A percentile compares a stretch with the other conserved stretches of the same genome.
Conservation (phyloP, 2,797 vertebrate species). For the Euthynnus affinis region DNA sequence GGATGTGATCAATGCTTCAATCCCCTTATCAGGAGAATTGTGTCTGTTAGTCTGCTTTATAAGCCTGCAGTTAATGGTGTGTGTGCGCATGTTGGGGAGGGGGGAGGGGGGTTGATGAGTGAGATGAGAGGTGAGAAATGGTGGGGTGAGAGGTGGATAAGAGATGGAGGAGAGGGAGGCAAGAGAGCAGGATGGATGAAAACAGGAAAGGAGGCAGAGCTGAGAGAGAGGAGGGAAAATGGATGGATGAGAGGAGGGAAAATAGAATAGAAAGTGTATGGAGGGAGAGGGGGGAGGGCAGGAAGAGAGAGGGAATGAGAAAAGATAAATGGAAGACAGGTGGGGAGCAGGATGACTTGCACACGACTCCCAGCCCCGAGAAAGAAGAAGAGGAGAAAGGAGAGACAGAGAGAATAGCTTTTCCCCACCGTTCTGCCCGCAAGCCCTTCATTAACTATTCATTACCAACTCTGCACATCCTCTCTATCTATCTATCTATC, state of each 20-base stretch:
- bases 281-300: neutral
- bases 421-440: constrained; percentile 81
- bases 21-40: constrained; percentile 73
- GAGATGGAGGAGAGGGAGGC: constrained; percentile 24
- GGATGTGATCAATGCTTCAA: constrained; percentile 77
- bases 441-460: constrained; percentile 84
- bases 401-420: constrained; percentile 79
- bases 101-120: constrained; percentile 1
- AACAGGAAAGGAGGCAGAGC: constrained; percentile 51
- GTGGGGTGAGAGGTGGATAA: constrained; percentile 53
- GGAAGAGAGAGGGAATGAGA: constrained; percentile 35
- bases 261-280: constrained; percentile 44
- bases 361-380: constrained; percentile 63
- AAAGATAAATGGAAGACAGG: constrained; percentile 74
- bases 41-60: constrained; percentile 66
- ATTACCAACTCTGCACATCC: constrained; percentile 73
- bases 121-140: constrained; percentile 65
- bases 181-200: constrained; percentile 51
- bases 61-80: constrained; percentile 61
- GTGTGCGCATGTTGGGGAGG: constrained; percentile 6
- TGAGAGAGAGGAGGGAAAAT: constrained; percentile 30
- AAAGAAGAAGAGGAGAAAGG: constrained; percentile 58
- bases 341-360: constrained; percentile 72
- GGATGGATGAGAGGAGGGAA: constrained; percentile 45
- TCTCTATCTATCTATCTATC: constrained; percentile 66